Conservation (phyloP, 2,113 vertebrate species). For the Maccullochella peelii region DNA sequence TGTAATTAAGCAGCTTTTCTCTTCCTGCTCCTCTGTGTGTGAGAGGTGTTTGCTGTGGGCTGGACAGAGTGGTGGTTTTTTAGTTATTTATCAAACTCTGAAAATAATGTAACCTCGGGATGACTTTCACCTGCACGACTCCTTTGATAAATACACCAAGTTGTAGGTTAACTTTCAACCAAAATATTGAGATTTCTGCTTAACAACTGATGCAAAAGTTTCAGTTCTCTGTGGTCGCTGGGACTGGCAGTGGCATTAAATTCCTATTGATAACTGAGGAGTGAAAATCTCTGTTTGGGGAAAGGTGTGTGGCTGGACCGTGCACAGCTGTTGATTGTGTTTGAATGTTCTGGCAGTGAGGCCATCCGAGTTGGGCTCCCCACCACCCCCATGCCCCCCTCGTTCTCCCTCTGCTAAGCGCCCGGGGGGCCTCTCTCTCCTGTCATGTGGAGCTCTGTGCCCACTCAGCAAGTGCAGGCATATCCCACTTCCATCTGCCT, state of each 20-base stretch:
- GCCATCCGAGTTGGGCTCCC: conserved; percentile 54
- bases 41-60: conserved; percentile 46
- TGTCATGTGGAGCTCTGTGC: conserved; percentile 83
- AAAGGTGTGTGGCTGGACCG: conserved; percentile 45
- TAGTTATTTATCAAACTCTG: conserved; percentile 33
- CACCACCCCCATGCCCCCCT: background rate
- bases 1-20: conserved; percentile 83
- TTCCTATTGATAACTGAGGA: conserved; percentile 19
- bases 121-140: conserved; percentile 14
- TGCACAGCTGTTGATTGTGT: conserved; percentile 45
- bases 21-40: conserved; percentile 43
- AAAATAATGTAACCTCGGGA: conserved; percentile 13
- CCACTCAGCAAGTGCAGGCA: conserved; percentile 87
- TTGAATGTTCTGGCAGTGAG: conserved; percentile 74
- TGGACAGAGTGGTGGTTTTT: conserved; percentile 25
- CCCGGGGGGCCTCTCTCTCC: conserved; percentile 75
- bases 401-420: conserved; percentile 55
- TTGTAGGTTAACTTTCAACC: background rate
- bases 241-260: conserved; percentile 14
- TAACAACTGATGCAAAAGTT: conserved; percentile 3
- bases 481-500: conserved; percentile 85
- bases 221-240: background rate
- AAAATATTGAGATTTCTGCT: background rate
- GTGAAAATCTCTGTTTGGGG: conserved; percentile 15
- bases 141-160: background rate